Evolutionary conservation across 2,797 vertebrate genomes (phyloP), one percentile per base, ranked within the genome.

Genomic region (Gambelia wislizenii): DNA sequence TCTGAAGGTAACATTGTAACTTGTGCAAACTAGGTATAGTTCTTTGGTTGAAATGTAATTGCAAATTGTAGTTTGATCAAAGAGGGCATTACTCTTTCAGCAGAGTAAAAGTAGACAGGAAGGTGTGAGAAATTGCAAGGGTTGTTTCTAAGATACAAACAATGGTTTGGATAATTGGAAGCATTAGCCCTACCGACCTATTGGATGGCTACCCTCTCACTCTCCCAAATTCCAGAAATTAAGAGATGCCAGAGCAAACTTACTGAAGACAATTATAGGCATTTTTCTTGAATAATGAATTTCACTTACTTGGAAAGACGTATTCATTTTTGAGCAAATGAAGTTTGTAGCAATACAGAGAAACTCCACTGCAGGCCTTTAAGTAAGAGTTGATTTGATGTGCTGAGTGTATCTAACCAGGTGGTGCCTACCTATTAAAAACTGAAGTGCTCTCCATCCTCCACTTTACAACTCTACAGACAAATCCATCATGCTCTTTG

Each of bases 401-500:
- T 91, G 44, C 0, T 0, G 77, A 91, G 64, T 89, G 1, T 1
- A 89, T 89, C 83, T 84, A 84, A 80, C 59, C 44, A 87, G 88
- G 87, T 91, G 67, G 87, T 91, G 33, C 54, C 85, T 89, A 91
- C 87, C 39, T 85, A 93, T 90, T 78, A 87, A 90, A 94, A 89
- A 72, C 81, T 61, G 88, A 95, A 94, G 54, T 90, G 54, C 54
- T 93, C 86, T 92, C 74, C 87, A 93, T 96, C 93, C 95, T 88
- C 88, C 25, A 0, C 94, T 95, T 95, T 91, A 95, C 95, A 95
- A 90, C 89, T 91, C 92, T 49, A 52, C 89, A 92, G 94, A 87
- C 81, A 89, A 91, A 96, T 96, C 90, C 87, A 92, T 96, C 96
- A 96, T 90, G 77, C 80, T 89, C 6, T 82, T 89, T 96, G 96